Evolutionary conservation across 2,113 vertebrate species (phyloP), one percentile per base, ranked within the genome.

Genomic region (Gymnocephalus cernua): DNA sequence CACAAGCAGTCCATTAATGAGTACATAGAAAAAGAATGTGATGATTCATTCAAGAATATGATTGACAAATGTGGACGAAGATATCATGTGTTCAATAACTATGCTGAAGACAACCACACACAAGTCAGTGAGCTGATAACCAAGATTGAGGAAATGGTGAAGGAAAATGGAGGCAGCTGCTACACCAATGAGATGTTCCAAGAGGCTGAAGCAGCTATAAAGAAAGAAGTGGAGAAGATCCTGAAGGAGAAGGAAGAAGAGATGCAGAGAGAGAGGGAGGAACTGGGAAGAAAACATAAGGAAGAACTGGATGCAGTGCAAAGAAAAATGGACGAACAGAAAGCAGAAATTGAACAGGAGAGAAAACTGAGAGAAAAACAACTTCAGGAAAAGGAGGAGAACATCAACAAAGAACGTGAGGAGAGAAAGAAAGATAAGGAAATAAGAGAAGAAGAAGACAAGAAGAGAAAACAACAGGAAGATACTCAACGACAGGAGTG

Each of bases 111-210:
- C 0, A 81, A 84, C 18, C 53, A 0, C 0, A 11, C 10, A 29
- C 86, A 88, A 51, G 84, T 79, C 21, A 68, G 10, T 1, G 69
- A 90, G 50, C 77, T 86, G 68, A 25, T 82, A 1, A 45, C n/a
- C 9, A 82, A 74, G 65, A 38, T 82, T 4, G 51, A 78, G 23
- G 7, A 14, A 16, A 78, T 90, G 83, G 74, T 86, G 68, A 61
- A 32, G 54, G 5, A 63, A 35, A 89, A 78, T 38, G 71, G 78
- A 19, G 75, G 81, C 4, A 45, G n/a, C 18, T 87, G 45, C 59
- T 88, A 21, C 80, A 83, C 50, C 14, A 32, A 32, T 32, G 5
- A 32, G 32, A 32, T 32, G 32, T 5, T 32, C 5, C 32, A 32
- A 32, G 32, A 32, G 32, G 32, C 32, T 5, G 32, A 32, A 1